These are phyloP conservation scores for Ridgeia piscesae DNA, from an alignment of 1,140 invertebrate species.

Conservation along the genomic window DNA sequence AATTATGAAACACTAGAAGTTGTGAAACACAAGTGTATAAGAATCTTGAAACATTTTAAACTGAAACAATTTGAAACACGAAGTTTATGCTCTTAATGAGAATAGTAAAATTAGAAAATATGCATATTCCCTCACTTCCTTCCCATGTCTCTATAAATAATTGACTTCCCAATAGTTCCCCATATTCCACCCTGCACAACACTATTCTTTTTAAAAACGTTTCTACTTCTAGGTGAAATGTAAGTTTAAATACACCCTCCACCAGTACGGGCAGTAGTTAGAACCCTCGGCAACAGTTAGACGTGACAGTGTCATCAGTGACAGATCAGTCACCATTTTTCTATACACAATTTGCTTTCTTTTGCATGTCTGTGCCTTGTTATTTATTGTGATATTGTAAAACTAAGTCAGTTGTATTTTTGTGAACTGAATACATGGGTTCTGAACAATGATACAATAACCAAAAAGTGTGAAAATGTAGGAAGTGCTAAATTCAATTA, in stretches of 20 bases:
- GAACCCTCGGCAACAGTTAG: background rate
- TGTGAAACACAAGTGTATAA: no score
- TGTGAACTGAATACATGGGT: background rate
- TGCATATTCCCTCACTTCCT: background rate
- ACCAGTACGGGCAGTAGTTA: background rate
- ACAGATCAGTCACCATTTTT: background rate
- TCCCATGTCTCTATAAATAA: background rate
- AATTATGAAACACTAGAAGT: no score
- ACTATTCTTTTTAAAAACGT: background rate
- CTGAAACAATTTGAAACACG: background rate
- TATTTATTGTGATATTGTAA: background rate
- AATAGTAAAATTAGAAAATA: background rate
- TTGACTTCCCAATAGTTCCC: background rate
- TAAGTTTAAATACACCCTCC: background rate
- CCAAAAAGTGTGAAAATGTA: no score
- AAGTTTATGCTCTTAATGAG: background rate
- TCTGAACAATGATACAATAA: no score
- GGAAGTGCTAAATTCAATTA: no score
- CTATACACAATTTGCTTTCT: background rate
- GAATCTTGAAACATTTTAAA: no score
- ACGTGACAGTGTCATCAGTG: no score
- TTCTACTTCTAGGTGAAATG: background rate
- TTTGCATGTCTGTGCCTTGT: background rate
- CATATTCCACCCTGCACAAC: background rate
- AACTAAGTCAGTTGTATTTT: background rate